Percentiles rank a stretch among this genome's conserved stretches.
Evolutionary conservation across 2,888 invertebrate species (phyloP).

Genomic region (Rhagonycha fulva): DNA sequence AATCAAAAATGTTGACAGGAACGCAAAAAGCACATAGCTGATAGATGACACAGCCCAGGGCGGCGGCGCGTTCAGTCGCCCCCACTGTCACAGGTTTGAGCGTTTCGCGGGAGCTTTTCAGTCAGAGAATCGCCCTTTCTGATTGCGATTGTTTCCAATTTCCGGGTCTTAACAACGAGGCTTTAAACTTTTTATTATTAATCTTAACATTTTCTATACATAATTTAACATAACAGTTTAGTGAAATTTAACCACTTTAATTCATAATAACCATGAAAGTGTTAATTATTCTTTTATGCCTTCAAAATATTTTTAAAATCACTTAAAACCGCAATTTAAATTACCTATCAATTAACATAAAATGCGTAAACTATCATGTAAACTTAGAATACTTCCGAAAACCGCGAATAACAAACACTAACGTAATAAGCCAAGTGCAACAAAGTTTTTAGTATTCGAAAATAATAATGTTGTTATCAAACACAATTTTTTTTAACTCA

Average conservation of each 20-base stretch:
- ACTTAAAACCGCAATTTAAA: neutral
- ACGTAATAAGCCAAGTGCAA: neutral
- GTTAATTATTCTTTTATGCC: neutral
- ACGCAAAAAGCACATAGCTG: constrained; percentile 47
- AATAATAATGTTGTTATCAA: neutral
- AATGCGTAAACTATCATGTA: neutral
- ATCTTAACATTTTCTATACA: neutral
- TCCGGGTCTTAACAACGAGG: constrained; percentile 16
- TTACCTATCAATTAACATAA: neutral
- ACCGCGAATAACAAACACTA: neutral
- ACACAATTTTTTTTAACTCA: neutral
- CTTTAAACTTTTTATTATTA: constrained; percentile 1
- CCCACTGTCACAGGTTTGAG: constrained; percentile 37
- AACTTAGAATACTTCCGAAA: neutral
- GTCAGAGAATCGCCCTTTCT: constrained; percentile 35
- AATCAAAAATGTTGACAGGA: constrained; percentile 51
- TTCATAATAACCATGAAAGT: neutral
- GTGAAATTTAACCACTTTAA: neutral
- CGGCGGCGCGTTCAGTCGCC: constrained; percentile 44
- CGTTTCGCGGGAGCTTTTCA: constrained; percentile 39
- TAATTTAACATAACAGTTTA: neutral
- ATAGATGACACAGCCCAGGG: constrained; percentile 45
- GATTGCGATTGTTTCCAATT: constrained; percentile 25
- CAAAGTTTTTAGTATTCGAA: neutral
- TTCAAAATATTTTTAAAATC: neutral